phyloP scores from a whole-genome alignment of 2,113 vertebrate genomes.

The Tetraodon nigroviridis region DNA sequence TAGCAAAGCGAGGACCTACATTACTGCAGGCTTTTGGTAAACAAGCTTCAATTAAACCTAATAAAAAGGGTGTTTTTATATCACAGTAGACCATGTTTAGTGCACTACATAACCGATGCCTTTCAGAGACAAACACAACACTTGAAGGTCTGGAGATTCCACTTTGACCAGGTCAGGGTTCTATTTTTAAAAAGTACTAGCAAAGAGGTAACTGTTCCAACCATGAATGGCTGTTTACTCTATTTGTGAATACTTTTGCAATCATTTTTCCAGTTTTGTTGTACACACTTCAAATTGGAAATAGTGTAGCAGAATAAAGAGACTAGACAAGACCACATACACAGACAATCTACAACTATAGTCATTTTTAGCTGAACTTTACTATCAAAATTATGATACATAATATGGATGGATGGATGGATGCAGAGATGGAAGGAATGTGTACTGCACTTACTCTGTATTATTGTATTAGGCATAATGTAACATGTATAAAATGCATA shows the following conservation, averaged over 20 bases:
- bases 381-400: no score
- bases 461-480: no score
- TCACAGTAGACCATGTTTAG: constrained; percentile 24
- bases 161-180: constrained; percentile 41
- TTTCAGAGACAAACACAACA: constrained; percentile 23
- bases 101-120: constrained; percentile 57
- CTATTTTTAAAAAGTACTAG: constrained; percentile 49
- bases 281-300: neutral
- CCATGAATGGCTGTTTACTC: constrained; percentile 8
- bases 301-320: no score
- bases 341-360: no score
- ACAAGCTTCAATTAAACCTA: constrained; percentile 2
- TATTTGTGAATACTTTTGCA: constrained; percentile 22
- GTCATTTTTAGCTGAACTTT: no score
- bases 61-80: constrained; percentile 43
- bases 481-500: no score
- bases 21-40: constrained; percentile 4
- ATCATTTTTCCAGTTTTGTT: constrained; percentile 14
- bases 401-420: no score
- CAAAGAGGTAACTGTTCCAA: constrained; percentile 20
- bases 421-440: no score
- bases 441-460: no score
- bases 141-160: constrained; percentile 42
- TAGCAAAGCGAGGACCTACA: neutral
- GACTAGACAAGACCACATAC: no score